A percentile compares a stretch with the other conserved stretches of the same genome.
phyloP scores from a whole-genome alignment of 2,113 vertebrate genomes.

The Macaca mulatta region DNA sequence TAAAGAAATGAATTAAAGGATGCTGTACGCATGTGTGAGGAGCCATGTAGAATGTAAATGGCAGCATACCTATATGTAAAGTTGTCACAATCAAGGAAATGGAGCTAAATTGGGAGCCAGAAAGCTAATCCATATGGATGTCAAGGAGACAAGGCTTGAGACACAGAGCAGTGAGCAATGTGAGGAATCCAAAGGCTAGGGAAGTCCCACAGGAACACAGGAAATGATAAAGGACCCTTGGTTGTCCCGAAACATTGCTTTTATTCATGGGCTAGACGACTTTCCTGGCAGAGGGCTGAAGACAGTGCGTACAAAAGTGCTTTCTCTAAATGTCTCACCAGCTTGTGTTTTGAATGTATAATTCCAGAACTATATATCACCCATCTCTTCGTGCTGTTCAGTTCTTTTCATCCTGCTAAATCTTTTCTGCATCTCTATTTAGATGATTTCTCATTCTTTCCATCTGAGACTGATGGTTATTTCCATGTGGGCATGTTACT shows the following conservation, averaged over 20 bases:
- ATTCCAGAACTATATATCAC: not conserved
- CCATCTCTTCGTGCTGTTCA: not conserved
- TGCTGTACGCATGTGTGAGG: not conserved
- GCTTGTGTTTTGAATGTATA: not conserved
- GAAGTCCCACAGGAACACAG: accelerated
- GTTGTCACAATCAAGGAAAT: not conserved
- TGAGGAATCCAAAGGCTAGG: not conserved
- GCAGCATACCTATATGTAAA: not conserved
- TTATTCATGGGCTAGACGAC: not conserved
- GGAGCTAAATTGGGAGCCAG: not conserved
- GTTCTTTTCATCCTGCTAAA: not conserved
- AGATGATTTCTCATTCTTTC: not conserved
- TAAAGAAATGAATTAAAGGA: not conserved
- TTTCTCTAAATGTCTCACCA: not conserved
- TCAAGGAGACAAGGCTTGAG: not conserved
- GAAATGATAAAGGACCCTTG: not conserved
- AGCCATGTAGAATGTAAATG: not conserved
- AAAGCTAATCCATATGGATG: not conserved
- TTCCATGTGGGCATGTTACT: not conserved
- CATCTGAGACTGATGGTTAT: not conserved
- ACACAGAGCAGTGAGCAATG: not conserved
- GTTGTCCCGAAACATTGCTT: not conserved
- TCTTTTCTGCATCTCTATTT: not conserved
- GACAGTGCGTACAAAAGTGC: not conserved
- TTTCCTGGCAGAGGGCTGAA: not conserved